phyloP scores from a whole-genome alignment of 2,888 invertebrate genomes.

The Alitta virens region DNA sequence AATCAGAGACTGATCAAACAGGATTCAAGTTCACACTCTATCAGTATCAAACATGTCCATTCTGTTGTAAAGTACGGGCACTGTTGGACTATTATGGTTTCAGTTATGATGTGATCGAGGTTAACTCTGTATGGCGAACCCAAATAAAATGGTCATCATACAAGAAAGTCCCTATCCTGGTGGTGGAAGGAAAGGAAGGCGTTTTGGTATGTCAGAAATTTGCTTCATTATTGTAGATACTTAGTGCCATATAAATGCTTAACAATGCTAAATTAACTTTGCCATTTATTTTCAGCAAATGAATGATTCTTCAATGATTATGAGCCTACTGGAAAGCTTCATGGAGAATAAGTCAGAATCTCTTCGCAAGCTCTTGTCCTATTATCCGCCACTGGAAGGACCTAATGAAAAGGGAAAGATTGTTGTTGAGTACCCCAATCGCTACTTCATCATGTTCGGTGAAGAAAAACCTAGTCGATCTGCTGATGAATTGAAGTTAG shows the following conservation, averaged over 20 bases:
- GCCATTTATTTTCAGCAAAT: constrained; percentile 67
- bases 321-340: constrained; percentile 81
- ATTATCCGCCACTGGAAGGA: constrained; percentile 43
- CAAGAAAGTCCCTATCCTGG: constrained; percentile 89
- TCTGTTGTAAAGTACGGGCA: constrained; percentile 78
- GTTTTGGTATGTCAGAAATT: constrained; percentile 38
- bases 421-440: constrained; percentile 48
- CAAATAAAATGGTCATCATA: constrained; percentile 91
- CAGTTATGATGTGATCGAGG: constrained; percentile 93
- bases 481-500: constrained; percentile 39
- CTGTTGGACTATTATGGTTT: constrained; percentile 84
- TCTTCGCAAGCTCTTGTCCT: constrained; percentile 63
- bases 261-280: no score
- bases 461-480: constrained; percentile 25
- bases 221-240: background rate
- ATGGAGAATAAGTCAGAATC: constrained; percentile 60
- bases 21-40: constrained; percentile 75
- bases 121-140: constrained; percentile 88
- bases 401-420: constrained; percentile 45
- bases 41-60: constrained; percentile 97
- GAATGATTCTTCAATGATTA: constrained; percentile 90
- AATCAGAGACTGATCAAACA: constrained; percentile 31
- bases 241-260: no score
- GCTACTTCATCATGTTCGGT: constrained; percentile 53
- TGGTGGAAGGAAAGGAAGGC: constrained; percentile 66